Percentiles rank a stretch among this genome's conserved stretches.
phyloP scores from a whole-genome alignment of 2,797 vertebrate species.

The Notolabrus celidotus region DNA sequence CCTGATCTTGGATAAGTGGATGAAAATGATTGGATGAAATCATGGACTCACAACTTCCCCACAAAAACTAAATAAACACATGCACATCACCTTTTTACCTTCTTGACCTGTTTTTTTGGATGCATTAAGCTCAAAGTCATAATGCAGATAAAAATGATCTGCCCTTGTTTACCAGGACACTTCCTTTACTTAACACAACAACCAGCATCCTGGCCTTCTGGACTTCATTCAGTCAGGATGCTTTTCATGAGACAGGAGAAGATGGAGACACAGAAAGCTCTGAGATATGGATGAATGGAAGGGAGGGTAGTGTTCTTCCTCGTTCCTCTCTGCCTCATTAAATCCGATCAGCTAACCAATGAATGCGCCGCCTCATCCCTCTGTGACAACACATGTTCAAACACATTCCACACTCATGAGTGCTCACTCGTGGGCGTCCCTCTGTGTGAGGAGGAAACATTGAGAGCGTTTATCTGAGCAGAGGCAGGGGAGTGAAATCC shows the following conservation, averaged over 20 bases:
- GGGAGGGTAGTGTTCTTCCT: not conserved
- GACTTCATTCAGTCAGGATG: not conserved
- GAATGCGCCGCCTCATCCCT: slow-evolving; percentile 12
- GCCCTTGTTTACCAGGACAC: too few relatives aligned
- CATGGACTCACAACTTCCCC: too few relatives aligned
- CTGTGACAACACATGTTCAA: slow-evolving; percentile 24
- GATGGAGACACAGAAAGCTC: not conserved
- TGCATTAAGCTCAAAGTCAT: too few relatives aligned
- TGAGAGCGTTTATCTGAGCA: slow-evolving; percentile 21
- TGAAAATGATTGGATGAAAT: too few relatives aligned
- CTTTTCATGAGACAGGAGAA: not conserved
- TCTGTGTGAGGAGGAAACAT: slow-evolving; percentile 25
- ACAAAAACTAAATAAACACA: too few relatives aligned
- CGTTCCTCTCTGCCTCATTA: slow-evolving; percentile 25
- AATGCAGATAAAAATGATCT: too few relatives aligned
- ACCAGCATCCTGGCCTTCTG: not conserved
- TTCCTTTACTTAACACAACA: not conserved
- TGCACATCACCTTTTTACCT: too few relatives aligned
- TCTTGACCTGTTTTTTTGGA: too few relatives aligned
- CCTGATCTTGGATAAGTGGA: too few relatives aligned
- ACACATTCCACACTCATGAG: slow-evolving; percentile 18
- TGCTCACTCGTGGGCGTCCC: slow-evolving; percentile 22
- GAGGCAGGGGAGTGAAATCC: slow-evolving; percentile 14
- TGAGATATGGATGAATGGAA: not conserved
- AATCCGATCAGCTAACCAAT: slow-evolving; percentile 23